Base-by-base conservation (phyloP, 2,888 invertebrate species). In the Sesia bembeciformis region DNA sequence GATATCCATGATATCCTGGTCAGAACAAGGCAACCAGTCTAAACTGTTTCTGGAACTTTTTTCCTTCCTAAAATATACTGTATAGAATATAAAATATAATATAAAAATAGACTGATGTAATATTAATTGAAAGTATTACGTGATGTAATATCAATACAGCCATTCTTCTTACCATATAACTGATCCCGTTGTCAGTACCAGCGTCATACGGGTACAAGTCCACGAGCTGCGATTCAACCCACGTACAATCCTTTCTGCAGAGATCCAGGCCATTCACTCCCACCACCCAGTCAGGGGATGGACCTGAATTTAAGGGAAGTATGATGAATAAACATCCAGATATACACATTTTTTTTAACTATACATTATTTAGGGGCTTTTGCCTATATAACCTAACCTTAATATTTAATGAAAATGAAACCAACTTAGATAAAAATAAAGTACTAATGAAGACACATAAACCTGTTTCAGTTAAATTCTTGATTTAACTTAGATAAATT, bases 211-310 rank as follows among this genome's bases (percentile, higher is more conserved):
- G 98, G 74, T 93, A 95, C 40, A 99, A 90, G 83, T 98, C 97
- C 49, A 98, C 90, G 46, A 93, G 92, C 67, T 95, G 90, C 56
- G 93, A 91, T 63, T 95, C 94, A n/a, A 93, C 91, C 99, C 99
- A 99, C 0, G 96, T 92, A 77, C 99, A 98, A 83, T 98, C 96
- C 58, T 91, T 84, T 57, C 93, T 91, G 74, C 99, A 99, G 5
- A 99, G 91, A 72, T 98, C 95, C 54, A 98, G 83, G 0, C 95
- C 94, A 56, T 92, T 96, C 41, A 99, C 93, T 0, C 99, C 99
- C 50, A 98, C 96, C 66, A 98, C 95, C 99, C 99, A 99, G 88
- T 99, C 99, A 0, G 99, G 99, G 6, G 98, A 97, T 0, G 99
- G 99, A 1, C 97, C 95, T 95, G 57, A 42, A 5, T 42, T 42